phyloP scores from a whole-genome alignment of 2,113 vertebrate species.

The Rynchops niger region DNA sequence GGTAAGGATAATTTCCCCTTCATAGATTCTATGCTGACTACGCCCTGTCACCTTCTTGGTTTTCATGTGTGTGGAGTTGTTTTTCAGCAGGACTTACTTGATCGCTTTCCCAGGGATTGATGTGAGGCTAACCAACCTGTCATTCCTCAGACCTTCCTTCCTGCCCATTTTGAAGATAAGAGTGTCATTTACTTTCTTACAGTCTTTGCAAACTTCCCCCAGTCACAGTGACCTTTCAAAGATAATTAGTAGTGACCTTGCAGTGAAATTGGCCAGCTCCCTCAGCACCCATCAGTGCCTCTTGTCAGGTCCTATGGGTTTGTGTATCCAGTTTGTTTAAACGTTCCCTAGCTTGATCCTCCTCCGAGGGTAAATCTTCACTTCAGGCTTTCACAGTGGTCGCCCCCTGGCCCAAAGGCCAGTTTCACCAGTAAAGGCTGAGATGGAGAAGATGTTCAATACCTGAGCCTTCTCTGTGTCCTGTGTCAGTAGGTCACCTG shows the following conservation, averaged over 20 bases:
- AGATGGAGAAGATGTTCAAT: background rate
- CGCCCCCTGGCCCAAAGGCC: background rate
- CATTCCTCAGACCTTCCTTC: background rate
- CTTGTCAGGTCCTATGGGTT: background rate
- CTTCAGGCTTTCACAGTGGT: background rate
- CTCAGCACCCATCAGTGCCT: accelerated
- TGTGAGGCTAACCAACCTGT: background rate
- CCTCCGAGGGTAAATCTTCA: background rate
- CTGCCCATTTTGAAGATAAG: background rate
- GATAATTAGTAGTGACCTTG: background rate
- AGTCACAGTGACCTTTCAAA: background rate
- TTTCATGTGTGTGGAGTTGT: background rate
- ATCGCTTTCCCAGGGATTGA: background rate
- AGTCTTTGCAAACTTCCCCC: background rate
- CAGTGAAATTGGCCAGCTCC: background rate
- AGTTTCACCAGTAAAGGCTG: background rate
- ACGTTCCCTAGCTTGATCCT: background rate
- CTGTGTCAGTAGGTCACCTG: background rate
- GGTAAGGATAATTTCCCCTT: background rate
- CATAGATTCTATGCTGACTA: background rate
- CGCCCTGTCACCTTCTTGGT: background rate
- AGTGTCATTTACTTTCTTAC: background rate
- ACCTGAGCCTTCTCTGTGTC: background rate
- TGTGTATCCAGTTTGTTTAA: background rate
- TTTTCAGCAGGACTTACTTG: background rate